Conservation (phyloP, 2,888 invertebrate genomes). For the Strigamia crassipes region DNA sequence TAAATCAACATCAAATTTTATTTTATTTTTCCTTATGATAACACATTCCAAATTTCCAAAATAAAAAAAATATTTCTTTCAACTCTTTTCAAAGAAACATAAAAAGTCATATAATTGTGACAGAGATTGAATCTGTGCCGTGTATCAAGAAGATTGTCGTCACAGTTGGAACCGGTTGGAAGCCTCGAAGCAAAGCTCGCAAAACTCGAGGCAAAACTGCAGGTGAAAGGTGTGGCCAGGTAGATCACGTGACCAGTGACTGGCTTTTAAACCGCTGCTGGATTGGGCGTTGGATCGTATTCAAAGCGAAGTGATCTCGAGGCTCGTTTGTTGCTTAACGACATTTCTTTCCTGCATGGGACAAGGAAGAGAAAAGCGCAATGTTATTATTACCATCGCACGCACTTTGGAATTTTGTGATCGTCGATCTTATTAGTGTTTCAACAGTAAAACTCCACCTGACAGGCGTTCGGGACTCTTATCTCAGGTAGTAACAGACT, state of each 20-base stretch:
- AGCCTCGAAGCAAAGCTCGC: too few relatives aligned
- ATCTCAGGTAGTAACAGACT: background rate
- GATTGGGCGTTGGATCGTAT: background rate
- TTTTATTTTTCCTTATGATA: too few relatives aligned
- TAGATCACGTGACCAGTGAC: background rate
- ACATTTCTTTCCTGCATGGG: background rate
- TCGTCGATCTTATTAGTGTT: background rate
- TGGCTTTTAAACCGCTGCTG: background rate
- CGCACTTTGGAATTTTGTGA: background rate
- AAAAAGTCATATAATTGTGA: too few relatives aligned
- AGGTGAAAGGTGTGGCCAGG: background rate
- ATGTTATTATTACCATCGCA: background rate
- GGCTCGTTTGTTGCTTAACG: background rate
- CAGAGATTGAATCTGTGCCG: too few relatives aligned
- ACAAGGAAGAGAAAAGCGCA: background rate
- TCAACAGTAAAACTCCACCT: background rate
- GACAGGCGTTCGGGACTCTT: background rate
- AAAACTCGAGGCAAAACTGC: background rate
- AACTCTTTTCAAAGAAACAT: too few relatives aligned
- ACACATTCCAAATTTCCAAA: too few relatives aligned
- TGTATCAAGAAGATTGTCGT: too few relatives aligned
- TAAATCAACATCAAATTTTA: too few relatives aligned
- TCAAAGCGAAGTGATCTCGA: background rate
- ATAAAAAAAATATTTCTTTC: too few relatives aligned
- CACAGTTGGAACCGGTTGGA: too few relatives aligned